Evolutionary conservation across 2,888 invertebrate genomes (phyloP), one percentile per base, ranked within the genome.

Genomic region (Leucoptera coffeella): DNA sequence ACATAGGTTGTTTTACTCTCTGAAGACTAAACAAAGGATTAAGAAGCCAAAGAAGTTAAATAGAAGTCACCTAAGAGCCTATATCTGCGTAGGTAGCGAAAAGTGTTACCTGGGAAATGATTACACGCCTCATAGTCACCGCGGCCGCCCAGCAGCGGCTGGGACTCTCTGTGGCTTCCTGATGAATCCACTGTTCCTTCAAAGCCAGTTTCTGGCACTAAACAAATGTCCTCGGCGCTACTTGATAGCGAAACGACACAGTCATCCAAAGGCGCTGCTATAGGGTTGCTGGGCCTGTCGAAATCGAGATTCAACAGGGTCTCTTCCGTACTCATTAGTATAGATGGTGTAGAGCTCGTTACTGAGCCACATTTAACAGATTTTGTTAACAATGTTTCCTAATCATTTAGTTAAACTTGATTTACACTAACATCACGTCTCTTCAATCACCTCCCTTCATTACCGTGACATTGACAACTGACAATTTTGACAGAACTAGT

Each of bases 81-180:
- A n/a, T n/a, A n/a, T n/a, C n/a, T n/a, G n/a, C n/a, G n/a, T n/a
- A n/a, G n/a, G n/a, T n/a, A n/a, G n/a, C n/a, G n/a, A n/a, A n/a
- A n/a, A n/a, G n/a, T n/a, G n/a, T 45, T 39, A 90, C 92, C 92
- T 71, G 88, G 83, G 60, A 93, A 93, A 50, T 85, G 81, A 58
- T 93, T 92, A 48, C 78, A 85, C 34, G 85, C 79, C 40, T 85
- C 83, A 45, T 69, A 64, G 47, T 83, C 83, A 54, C 80, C 78
- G 54, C 80, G 80, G 69, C 86, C 85, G 64, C 89, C 88, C 28
- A 95, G 77, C 38, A 95, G 81, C 54, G 94, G 94, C 73, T 94
- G 93, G 67, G 88, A 90, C 78, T 95, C 95, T 50, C 91, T 79
- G 67, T 85, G 87, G 35, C 81, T 77, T 35, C 85, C 82, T 51